A percentile compares a stretch with the other conserved stretches of the same genome.
These are phyloP conservation scores for Anguilla obscura DNA, from an alignment of 2,797 vertebrate genomes.

Conservation along the genomic window DNA sequence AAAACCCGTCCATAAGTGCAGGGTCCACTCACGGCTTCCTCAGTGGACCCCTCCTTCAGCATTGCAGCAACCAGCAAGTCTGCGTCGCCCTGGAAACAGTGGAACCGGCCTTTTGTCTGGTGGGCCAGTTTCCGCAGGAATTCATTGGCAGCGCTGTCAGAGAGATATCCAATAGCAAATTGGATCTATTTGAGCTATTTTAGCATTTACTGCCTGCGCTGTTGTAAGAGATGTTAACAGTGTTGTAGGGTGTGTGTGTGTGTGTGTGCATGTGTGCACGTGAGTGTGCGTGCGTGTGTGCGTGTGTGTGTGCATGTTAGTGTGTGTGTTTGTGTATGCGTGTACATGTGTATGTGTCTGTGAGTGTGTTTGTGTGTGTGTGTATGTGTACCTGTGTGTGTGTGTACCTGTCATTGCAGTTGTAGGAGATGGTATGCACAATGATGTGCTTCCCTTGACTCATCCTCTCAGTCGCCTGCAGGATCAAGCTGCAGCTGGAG, in stretches of 20 bases:
- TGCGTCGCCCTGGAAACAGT: slow-evolving; percentile 59
- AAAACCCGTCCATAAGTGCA: background rate
- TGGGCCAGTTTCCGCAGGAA: slow-evolving; percentile 75
- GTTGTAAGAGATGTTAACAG: background rate
- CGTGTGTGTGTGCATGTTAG: background rate
- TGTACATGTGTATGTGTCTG: background rate
- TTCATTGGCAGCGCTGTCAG: slow-evolving; percentile 63
- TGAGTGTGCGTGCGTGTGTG: background rate
- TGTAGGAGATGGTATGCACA: slow-evolving; percentile 75
- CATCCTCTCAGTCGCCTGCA: slow-evolving; percentile 63
- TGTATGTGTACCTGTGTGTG: background rate
- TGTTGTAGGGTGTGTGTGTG: background rate
- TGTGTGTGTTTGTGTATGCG: background rate
- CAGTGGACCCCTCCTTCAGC: slow-evolving; percentile 60
- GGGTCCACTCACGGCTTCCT: slow-evolving; percentile 62
- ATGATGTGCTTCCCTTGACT: slow-evolving; percentile 54
- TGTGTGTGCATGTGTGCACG: background rate
- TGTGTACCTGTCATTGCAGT: slow-evolving; percentile 65
- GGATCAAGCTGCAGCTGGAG: slow-evolving; percentile 70
- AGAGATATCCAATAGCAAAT: background rate
- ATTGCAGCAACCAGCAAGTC: slow-evolving; percentile 60
- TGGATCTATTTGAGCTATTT: background rate
- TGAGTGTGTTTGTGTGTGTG: background rate
- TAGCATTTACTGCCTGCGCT: background rate
- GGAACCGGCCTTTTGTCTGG: slow-evolving; percentile 74